Evolutionary conservation across 2,888 invertebrate genomes (phyloP).

Genomic region (Trachelus iudaicus): DNA sequence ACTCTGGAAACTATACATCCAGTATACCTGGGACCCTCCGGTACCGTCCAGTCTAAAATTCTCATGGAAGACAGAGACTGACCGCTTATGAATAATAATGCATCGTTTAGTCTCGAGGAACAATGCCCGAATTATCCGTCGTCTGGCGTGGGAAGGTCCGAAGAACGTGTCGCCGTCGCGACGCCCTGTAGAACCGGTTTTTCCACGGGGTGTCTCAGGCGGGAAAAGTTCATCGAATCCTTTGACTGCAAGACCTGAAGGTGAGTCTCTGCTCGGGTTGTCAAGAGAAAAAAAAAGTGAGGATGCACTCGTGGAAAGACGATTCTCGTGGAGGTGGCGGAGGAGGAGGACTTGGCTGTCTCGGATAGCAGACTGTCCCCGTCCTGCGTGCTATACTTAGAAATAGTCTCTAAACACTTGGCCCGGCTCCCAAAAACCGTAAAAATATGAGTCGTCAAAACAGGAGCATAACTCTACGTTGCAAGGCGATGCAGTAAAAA

Average conservation of each 20-base stretch:
- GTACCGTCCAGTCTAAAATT: neutral
- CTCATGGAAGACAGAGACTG: neutral
- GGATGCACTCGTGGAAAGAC: neutral
- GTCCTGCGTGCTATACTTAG: conserved; percentile 49
- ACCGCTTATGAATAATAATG: conserved; percentile 5
- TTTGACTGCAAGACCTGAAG: neutral
- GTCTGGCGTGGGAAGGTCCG: conserved; percentile 39
- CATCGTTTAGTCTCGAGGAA: conserved; percentile 32
- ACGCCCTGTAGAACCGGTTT: conserved; percentile 1
- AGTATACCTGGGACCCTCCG: neutral
- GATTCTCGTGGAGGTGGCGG: neutral
- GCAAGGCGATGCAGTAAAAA: conserved; percentile 26
- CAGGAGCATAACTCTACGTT: conserved; percentile 26
- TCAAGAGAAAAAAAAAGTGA: neutral
- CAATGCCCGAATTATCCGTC: conserved; percentile 54
- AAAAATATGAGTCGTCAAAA: conserved; percentile 38
- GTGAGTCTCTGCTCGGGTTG: neutral
- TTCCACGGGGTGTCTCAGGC: neutral
- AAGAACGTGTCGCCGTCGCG: neutral
- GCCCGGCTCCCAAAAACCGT: conserved; percentile 46
- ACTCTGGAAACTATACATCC: neutral
- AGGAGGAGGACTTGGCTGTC: neutral
- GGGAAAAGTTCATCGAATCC: neutral
- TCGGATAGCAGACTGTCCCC: neutral
- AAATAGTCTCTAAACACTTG: conserved; percentile 50